Conservation (phyloP, 1,140 invertebrate genomes). For the Drosophila malerkotliana region DNA sequence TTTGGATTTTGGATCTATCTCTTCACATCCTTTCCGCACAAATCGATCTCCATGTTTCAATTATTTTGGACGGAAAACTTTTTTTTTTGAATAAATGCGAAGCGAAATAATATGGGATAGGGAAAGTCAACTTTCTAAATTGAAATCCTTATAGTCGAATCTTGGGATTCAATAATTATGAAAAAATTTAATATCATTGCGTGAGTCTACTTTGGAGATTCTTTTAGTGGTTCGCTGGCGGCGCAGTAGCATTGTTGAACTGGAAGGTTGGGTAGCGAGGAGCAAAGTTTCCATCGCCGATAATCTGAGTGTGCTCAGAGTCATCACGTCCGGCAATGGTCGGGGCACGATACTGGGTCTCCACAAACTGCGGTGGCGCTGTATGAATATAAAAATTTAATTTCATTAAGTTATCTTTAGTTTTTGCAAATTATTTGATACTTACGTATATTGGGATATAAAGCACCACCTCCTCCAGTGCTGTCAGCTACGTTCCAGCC, state of each 20-base stretch:
- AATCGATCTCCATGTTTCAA: not conserved
- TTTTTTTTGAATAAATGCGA: slow-evolving; percentile 32
- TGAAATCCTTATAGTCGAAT: not conserved
- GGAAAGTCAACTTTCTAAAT: not conserved
- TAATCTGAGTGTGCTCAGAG: slow-evolving; percentile 84
- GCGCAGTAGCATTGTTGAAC: slow-evolving; percentile 75
- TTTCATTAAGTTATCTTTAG: not conserved
- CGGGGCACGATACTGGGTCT: slow-evolving; percentile 83
- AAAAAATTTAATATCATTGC: slow-evolving; percentile 19
- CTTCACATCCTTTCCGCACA: not conserved
- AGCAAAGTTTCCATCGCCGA: slow-evolving; percentile 83
- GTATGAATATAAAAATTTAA: slow-evolving; percentile 4
- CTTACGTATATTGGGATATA: slow-evolving; percentile 85
- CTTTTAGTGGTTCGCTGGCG: slow-evolving; percentile 51
- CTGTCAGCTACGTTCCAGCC: slow-evolving; percentile 83
- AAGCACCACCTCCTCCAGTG: slow-evolving; percentile 57
- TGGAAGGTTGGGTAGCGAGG: slow-evolving; percentile 86
- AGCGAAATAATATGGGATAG: slow-evolving; percentile 23
- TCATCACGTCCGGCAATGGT: slow-evolving; percentile 85
- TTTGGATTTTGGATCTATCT: slow-evolving; percentile 26
- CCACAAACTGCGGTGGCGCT: slow-evolving; percentile 86
- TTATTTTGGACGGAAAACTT: slow-evolving; percentile 52
- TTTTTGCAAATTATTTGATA: not conserved
- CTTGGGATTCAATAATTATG: not conserved
- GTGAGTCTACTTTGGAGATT: slow-evolving; percentile 7